Base-by-base conservation (phyloP, 2,797 vertebrate species). In the Clarias pachynema region DNA sequence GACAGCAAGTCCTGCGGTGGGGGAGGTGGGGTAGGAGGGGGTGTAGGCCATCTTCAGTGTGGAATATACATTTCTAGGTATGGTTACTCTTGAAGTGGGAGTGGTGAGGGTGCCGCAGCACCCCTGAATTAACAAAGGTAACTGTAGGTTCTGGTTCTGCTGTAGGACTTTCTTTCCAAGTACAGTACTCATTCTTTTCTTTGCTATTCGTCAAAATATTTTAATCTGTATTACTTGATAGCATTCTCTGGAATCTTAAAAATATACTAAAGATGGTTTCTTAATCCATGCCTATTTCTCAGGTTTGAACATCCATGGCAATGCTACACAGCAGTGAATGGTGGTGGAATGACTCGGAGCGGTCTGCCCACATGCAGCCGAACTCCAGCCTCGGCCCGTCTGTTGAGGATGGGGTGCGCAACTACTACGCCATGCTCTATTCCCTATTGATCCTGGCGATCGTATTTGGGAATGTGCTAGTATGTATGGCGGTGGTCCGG, bases 401-500 rank as follows among this genome's bases (percentile, higher is more conserved):
- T 37, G 37, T 75, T 84, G 93, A 92, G 0, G 89, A 90, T 12
- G 87, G 78, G 9, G 90, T 91, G 34, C 88, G 92, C 0, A 90
- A 97, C 94, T 99, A 97, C 91, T 97, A 96, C 0, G 96, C 97
- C 79, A 96, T 98, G 93, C 92, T 97, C 84, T 98, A 97, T 93
- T 96, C 97, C 0, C 84, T 96, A 20, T 94, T 99, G 87, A 99
- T 99, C 91, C 89, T 98, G 90, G 97, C 95, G 86, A 97, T 98
- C 40, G 84, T 99, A 87, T 98, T 98, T n/a, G 97, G 97, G 59
- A 98, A 99, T 0, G 94, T 97, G 86, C 93, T 98, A 86, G 97
- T 98, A 81, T 99, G 97, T 81, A 85, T 97, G 87, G 97, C 97
- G 0, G 97, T 99, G 92, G 88, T 98, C 91, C 94, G 95, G 87